These are phyloP conservation scores for Vollenhovia emeryi DNA, from an alignment of 1,140 invertebrate genomes.

Conservation along the genomic window DNA sequence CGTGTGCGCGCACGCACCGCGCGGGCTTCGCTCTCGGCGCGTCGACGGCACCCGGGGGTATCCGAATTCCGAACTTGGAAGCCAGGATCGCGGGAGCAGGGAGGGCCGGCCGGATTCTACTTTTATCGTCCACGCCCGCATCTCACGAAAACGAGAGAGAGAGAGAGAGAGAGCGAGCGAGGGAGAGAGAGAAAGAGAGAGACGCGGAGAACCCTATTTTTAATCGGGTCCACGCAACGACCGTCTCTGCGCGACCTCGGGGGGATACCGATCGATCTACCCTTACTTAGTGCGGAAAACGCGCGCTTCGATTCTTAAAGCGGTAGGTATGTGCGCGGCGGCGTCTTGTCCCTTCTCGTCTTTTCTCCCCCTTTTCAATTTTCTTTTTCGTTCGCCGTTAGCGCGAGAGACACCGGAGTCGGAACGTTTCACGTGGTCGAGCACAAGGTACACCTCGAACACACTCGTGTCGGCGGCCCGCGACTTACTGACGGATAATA, in stretches of 20 bases:
- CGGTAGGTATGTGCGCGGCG: background rate
- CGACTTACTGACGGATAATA: conserved; percentile 64
- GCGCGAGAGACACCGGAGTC: background rate
- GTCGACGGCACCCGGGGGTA: background rate
- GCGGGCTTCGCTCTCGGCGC: background rate
- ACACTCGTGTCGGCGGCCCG: conserved; percentile 53
- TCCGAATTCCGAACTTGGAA: background rate
- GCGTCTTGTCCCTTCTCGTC: background rate
- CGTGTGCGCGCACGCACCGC: background rate
- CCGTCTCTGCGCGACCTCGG: background rate
- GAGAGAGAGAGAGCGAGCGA: background rate
- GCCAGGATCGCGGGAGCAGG: background rate
- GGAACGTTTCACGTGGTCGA: background rate
- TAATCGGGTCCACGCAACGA: conserved; percentile 33
- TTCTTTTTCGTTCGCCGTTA: background rate
- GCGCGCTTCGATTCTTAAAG: conserved; percentile 5
- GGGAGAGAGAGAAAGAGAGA: background rate
- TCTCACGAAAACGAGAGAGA: background rate
- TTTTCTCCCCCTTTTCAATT: background rate
- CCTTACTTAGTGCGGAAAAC: conserved; percentile 47
- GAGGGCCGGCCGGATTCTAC: background rate
- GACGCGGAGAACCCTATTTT: conserved; percentile 30
- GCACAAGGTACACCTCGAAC: conserved; percentile 10
- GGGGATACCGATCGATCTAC: conserved; percentile 22
- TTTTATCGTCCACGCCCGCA: conserved; percentile 1